A percentile compares a stretch with the other conserved stretches of the same genome.
Evolutionary conservation across 2,888 invertebrate species (phyloP).

Genomic region (Caenorhabditis sinica): DNA sequence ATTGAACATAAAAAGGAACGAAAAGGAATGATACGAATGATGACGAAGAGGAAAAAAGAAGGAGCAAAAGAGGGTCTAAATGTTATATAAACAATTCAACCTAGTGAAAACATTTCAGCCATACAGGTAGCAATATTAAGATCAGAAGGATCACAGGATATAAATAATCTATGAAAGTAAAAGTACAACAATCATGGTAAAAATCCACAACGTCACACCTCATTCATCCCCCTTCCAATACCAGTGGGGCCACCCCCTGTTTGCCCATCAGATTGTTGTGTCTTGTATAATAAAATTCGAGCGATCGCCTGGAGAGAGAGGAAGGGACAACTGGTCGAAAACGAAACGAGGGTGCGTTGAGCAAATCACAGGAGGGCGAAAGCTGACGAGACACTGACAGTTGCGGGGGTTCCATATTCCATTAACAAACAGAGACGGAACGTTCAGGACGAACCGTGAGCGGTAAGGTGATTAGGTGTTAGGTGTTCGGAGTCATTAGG

Average conservation of each 20-base stretch:
- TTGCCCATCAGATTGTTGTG: constrained; percentile 61
- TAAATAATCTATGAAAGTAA: not conserved
- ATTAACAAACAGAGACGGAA: constrained; percentile 38
- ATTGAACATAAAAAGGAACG: constrained; percentile 5
- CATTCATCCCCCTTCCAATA: constrained; percentile 25
- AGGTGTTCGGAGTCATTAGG: constrained; percentile 15
- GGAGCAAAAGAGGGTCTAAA: not conserved
- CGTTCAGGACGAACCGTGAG: constrained; percentile 17
- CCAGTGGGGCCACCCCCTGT: constrained; percentile 33
- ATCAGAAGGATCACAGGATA: not conserved
- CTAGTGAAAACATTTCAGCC: not conserved
- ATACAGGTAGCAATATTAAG: not conserved
- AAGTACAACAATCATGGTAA: constrained; percentile 50
- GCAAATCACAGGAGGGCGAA: constrained; percentile 40
- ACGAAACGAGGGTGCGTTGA: constrained; percentile 46
- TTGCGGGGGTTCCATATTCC: not conserved
- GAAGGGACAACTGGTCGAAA: constrained; percentile 52
- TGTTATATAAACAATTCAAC: not conserved
- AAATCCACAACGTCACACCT: constrained; percentile 58
- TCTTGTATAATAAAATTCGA: constrained; percentile 60
- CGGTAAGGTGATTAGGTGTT: constrained; percentile 44
- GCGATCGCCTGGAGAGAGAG: constrained; percentile 1
- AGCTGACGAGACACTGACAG: constrained; percentile 54
- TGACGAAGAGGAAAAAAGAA: not conserved
- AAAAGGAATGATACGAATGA: constrained; percentile 5